Conservation (phyloP, 2,113 vertebrate species). For the Amphiprion ocellaris region DNA sequence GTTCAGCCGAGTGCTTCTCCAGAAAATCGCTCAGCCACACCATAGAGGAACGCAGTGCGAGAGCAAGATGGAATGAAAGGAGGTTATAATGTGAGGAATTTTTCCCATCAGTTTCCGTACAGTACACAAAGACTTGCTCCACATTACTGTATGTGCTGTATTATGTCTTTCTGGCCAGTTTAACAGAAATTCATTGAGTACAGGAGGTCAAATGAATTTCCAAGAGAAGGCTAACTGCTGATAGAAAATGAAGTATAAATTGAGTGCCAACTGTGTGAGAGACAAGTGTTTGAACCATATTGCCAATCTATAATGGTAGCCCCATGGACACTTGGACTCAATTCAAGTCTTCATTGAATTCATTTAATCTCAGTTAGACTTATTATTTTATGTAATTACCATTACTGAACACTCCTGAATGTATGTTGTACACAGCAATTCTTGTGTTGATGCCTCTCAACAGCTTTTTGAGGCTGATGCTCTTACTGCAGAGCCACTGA, state of each 20-base stretch:
- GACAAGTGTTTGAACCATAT: conserved; percentile 15
- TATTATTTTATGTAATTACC: background rate
- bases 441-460: background rate
- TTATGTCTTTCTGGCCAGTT: conserved; percentile 47
- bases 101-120: conserved; percentile 49
- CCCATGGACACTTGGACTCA: background rate
- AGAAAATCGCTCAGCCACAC: conserved; percentile 69
- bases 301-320: conserved; percentile 10
- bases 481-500: background rate
- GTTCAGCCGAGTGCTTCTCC: conserved; percentile 73
- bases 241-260: conserved; percentile 30
- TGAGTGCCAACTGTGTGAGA: conserved; percentile 6
- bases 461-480: background rate
- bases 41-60: conserved; percentile 36
- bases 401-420: background rate
- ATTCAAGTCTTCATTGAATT: conserved; percentile 1
- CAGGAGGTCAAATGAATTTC: conserved; percentile 56
- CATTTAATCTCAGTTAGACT: background rate
- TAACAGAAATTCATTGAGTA: conserved; percentile 55
- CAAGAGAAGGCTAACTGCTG: conserved; percentile 34
- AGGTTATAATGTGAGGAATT: conserved; percentile 51
- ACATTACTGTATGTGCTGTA: conserved; percentile 21
- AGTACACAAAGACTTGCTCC: conserved; percentile 42
- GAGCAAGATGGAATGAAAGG: conserved; percentile 49
- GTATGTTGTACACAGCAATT: background rate